Evolutionary conservation across 2,113 vertebrate species (phyloP).

Genomic region (Leucosticte australis): DNA sequence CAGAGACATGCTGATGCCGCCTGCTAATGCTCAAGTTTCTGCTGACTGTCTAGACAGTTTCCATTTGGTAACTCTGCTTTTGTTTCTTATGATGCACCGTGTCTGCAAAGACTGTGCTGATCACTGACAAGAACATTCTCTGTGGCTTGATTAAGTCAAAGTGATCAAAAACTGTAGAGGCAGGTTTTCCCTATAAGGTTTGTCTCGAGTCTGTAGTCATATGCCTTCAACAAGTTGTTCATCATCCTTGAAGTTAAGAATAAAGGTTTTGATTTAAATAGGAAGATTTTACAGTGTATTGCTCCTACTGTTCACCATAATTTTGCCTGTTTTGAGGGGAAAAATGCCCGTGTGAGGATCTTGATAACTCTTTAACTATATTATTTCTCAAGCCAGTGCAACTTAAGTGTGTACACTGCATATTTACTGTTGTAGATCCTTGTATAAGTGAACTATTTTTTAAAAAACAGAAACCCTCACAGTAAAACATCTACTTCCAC

Average conservation of each 20-base stretch:
- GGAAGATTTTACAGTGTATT: neutral
- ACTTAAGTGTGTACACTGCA: neutral
- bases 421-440: neutral
- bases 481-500: neutral
- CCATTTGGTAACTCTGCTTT: neutral
- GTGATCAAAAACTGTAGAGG: conserved; percentile 8
- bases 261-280: neutral
- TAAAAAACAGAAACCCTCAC: fast-evolving
- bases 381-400: neutral
- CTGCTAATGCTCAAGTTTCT: conserved; percentile 40
- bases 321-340: neutral
- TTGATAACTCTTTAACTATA: neutral
- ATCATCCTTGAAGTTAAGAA: neutral
- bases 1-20: conserved; percentile 10
- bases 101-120: neutral
- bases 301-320: neutral
- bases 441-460: neutral
- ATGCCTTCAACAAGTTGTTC: neutral
- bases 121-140: neutral
- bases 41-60: conserved; percentile 42
- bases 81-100: neutral
- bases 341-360: neutral
- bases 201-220: neutral
- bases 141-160: conserved; percentile 5
- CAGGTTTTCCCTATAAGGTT: conserved; percentile 16